Base-by-base conservation (phyloP, 2,888 invertebrate genomes). In the Eulithis prunata region DNA sequence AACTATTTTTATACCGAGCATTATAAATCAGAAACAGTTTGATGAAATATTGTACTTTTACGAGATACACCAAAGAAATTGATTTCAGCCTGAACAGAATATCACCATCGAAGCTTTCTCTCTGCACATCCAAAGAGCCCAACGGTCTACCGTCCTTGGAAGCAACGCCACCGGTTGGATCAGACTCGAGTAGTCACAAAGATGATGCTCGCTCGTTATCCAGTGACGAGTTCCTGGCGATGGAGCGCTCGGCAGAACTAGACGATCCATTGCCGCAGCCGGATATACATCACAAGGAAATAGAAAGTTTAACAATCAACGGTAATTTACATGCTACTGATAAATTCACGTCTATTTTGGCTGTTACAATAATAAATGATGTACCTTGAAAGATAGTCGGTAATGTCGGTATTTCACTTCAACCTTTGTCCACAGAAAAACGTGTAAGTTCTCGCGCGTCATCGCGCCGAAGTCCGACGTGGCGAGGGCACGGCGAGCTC, bases 141-240 rank as follows among this genome's bases (percentile, higher is more conserved):
- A 89, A 88, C 62, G 87, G 88, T 2, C 70, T 82, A 10, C 76
- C 83, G 10, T 83, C 87, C 2, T 60, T 87, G 59, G 90, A 90
- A 21, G 83, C 84, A 70, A 83, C 84, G 32, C 88, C 84, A 28
- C 88, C 88, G 0, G 86, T 83, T 1, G 86, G 83, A 0, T 89
- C 91, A 0, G 91, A 91, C 51, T 87, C 91, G 0, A 83, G 85
- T 62, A 84, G 87, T 69, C 86, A 87, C 65, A 91, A 92, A 71
- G 91, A 89, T 52, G 92, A 90, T 46, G 79, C 80, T 6, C 80
- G 88, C 13, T 91, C 91, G 0, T 75, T 85, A 55, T 92, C 92
- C 53, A 93, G 93, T 68, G 93, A 93, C 11, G 93, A 93, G 75
- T 93, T 93, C 73, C 81, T 92, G 32, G 93, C 92, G 10, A 91